Percentiles rank a stretch among this genome's conserved stretches.
phyloP scores from a whole-genome alignment of 2,113 vertebrate species.

The Ophthalmolycus amberensis region DNA sequence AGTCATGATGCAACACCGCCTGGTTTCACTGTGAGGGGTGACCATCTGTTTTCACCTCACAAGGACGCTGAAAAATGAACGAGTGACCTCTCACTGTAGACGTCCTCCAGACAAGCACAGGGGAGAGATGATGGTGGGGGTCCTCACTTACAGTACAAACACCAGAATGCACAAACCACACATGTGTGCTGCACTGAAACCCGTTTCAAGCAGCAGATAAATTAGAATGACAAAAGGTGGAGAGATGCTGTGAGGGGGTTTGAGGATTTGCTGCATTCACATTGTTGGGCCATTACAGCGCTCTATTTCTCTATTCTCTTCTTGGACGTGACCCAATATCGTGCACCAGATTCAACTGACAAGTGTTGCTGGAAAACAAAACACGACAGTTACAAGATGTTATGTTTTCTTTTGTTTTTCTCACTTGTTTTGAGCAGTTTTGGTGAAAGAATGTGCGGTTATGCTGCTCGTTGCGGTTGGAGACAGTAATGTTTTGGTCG shows the following conservation, averaged over 20 bases:
- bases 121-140: conserved; percentile 1
- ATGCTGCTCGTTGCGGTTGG: conserved; percentile 20
- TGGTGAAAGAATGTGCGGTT: conserved; percentile 17
- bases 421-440: conserved; percentile 20
- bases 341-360: not conserved
- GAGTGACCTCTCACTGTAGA: conserved; percentile 40
- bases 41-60: conserved; percentile 70
- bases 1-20: conserved; percentile 57
- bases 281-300: not conserved
- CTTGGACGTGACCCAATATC: not conserved
- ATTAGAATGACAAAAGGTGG: conserved; percentile 38
- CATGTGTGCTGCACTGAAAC: conserved; percentile 16
- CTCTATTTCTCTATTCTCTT: not conserved
- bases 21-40: conserved; percentile 38
- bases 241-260: not conserved
- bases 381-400: conserved; percentile 11
- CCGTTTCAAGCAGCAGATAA: conserved; percentile 20
- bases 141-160: conserved; percentile 17
- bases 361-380: not conserved
- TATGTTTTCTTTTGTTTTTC: conserved; percentile 18
- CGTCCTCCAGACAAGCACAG: conserved; percentile 53
- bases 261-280: conserved; percentile 17
- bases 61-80: conserved; percentile 42
- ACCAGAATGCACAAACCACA: conserved; percentile 26
- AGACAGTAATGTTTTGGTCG: conserved; percentile 40